Base-by-base conservation (phyloP, 2,888 invertebrate species). In the Quadriops clusia region DNA sequence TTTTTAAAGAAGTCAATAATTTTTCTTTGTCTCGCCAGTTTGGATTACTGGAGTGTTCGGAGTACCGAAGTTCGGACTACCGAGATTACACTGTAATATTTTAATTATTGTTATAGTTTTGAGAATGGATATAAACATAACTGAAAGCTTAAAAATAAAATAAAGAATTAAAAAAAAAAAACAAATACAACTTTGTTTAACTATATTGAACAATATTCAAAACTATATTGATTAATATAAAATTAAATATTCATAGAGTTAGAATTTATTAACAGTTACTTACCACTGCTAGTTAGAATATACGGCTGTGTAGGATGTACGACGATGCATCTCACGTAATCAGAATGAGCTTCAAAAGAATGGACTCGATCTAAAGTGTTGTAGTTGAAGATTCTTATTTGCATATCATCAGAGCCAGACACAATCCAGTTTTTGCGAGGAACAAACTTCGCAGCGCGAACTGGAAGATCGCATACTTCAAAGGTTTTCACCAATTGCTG, bases 351-450 rank as follows among this genome's bases (percentile, higher is more conserved):
- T 59, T 99, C 98, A 60, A 87, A 95, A 3, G 87, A 75, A 54
- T 97, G 93, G 3, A 93, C 84, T 45, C 93, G 69, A 58, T 99
- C 98, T 44, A 97, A 61, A 0, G 98, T 98, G 61, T 99, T 98
- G 63, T 98, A 99, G 64, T 99, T 99, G 63, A 90, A 97, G 16
- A 97, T 83, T 38, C 97, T 72, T 14, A 98, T 81, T 58, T 85
- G 84, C 83, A 89, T 89, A 58, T 89, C 89, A 67, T 90, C 94
- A 0, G 97, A 97, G 10, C 98, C 98, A 2, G 94, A 90, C 27
- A 98, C 78, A 27, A 98, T 80, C 98, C 98, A 98, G 63, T 95
- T 97, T 60, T 99, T 99, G 18, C 98, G 71, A 2, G 94, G 82
- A 6, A 98, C 87, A 64, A 98, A 98, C 50, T 87, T 86, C 0